phyloP scores from a whole-genome alignment of 2,797 vertebrate species.

The Buceros bicornis region DNA sequence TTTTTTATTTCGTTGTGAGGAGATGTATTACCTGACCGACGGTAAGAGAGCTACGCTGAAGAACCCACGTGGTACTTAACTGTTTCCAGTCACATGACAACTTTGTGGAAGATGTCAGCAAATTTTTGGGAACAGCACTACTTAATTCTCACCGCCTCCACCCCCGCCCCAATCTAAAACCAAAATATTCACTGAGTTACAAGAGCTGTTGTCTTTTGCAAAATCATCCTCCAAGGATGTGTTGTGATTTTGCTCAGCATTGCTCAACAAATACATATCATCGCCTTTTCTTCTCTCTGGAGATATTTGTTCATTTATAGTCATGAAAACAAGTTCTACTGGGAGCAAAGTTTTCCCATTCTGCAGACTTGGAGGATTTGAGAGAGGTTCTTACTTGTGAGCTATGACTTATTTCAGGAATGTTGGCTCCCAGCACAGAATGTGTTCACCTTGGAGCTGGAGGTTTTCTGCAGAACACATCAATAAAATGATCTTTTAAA shows the following conservation, averaged over 20 bases:
- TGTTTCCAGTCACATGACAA: neutral
- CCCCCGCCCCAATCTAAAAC: neutral
- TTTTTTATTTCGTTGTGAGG: neutral
- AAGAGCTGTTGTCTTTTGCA: neutral
- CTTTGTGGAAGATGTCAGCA: neutral
- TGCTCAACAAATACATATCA: neutral
- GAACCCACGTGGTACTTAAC: neutral
- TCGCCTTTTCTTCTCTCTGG: neutral
- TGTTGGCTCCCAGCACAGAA: neutral
- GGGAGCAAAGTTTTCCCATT: neutral
- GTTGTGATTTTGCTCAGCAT: neutral
- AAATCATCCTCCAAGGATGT: neutral
- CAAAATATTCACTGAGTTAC: neutral
- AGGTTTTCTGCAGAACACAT: constrained; percentile 4
- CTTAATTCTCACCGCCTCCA: neutral
- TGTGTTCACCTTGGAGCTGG: neutral
- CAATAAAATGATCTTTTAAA: neutral
- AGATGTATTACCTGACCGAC: neutral
- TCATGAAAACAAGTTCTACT: neutral
- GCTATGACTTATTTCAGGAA: neutral
- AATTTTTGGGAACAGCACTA: neutral
- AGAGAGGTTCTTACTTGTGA: neutral
- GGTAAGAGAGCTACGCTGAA: neutral
- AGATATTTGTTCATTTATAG: neutral
- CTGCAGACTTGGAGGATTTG: neutral